Evolutionary conservation across 2,797 vertebrate genomes (phyloP), one percentile per base, ranked within the genome.

Genomic region (Falco biarmicus): DNA sequence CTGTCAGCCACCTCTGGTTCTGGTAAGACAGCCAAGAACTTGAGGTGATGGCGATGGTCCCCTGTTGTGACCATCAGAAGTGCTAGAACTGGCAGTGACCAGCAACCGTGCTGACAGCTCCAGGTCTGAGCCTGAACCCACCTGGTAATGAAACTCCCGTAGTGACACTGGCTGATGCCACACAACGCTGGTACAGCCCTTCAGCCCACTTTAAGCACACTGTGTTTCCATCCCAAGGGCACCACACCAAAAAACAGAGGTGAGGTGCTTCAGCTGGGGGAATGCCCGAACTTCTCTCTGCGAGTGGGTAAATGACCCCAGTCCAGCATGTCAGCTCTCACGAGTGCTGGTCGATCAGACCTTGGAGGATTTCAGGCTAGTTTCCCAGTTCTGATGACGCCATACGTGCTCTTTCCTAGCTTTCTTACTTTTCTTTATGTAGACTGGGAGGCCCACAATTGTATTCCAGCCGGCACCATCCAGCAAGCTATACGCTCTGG

Each of bases 401-500:
- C 43, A 26, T 15, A 4, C 3, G 0, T 29, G 8, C 15, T 34
- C 43, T 79, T 88, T 70, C 68, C 84, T 91, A 60, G 34, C 34
- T 68, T 29, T 21, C 34, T 34, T 59, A 1, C 93, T 90, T 88
- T 89, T 56, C 68, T 92, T 75, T 82, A 2, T 94, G 26, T 78
- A 99, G 98, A 97, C 7, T 99, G 98, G 98, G 98, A 99, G 77
- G 87, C 94, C 34, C 93, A 3, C 91, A 97, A 98, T 63, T 91
- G 56, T 17, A 39, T 99, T 87, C 98, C 98, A 70, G 65, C 93
- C 0, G 98, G 98, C 87, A 99, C 98, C 6, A 54, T 98, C 74
- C 64, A 95, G 68, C 97, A 94, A 92, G 98, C 98, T 51, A 68
- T 98, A 1, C 63, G 85, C 39, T 91, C 90, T 8, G 97, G 97